Evolutionary conservation across 2,113 vertebrate genomes (phyloP), one percentile per base, ranked within the genome.

Genomic region (Daphoenositta chrysoptera): DNA sequence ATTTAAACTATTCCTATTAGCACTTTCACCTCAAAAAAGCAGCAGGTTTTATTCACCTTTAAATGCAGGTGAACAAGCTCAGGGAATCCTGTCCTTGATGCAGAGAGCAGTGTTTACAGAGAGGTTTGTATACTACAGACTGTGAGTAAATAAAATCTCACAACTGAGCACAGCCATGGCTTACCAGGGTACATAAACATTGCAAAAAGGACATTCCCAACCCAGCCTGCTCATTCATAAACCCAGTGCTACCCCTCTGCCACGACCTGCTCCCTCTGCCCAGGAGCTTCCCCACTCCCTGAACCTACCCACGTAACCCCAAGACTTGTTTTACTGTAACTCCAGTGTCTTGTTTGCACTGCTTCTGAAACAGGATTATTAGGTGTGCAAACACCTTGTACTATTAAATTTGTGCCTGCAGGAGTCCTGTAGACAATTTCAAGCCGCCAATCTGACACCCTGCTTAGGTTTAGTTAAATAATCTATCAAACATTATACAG

Each of bases 101-200:
- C 20, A 57, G 47, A 80, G 14, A 21, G 16, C 40, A 51, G 19
- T 8, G 19, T 42, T 84, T 71, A 69, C 40, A 81, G 33, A 48
- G 11, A 77, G 15, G 45, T 83, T 51, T 56, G 14, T 1, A 40
- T 8, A 71, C 23, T n/a, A 63, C 31, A 57, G 37, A 56, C 30
- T 30, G 20, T 4, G 21, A 77, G 54, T 35, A 63, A 70, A 69
- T 45, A 50, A 70, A 48, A 58, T 23, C 66, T 56, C 17, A 2
- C 13, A 75, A 28, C 50, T 47, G 28, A 83, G 68, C 54, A 68
- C 15, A 13, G 2, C 42, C 54, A 50, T 4, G 4, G 54, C 8
- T 45, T 73, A 33, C 2, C 0, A 21, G 70, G 42, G 20, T 18
- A 53, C 5, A 69, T 3, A n/a, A 76, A 73, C 20, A 28, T 0